A percentile compares a stretch with the other conserved stretches of the same genome.
Evolutionary conservation across 2,797 vertebrate genomes (phyloP).

Genomic region (Champsocephalus gunnari): DNA sequence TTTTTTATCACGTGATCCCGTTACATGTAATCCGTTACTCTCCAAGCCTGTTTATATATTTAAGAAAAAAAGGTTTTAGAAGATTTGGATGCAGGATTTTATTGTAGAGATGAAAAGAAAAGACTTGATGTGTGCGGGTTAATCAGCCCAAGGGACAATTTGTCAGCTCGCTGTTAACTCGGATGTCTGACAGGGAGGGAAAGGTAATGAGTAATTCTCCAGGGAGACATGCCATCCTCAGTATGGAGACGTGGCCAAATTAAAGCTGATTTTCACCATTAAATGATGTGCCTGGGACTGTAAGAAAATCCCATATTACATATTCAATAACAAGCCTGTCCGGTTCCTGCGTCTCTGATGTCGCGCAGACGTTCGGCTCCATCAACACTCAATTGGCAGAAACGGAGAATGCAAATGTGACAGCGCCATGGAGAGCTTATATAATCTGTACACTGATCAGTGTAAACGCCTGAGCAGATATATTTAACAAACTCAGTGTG

Average conservation of each 20-base stretch:
- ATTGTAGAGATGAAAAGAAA: slow-evolving; percentile 20
- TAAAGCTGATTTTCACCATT: slow-evolving; percentile 41
- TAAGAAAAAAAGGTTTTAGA: background rate
- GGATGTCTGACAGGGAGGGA: slow-evolving; percentile 24
- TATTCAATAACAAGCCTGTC: slow-evolving; percentile 27
- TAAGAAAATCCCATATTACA: slow-evolving; percentile 11
- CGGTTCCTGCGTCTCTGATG: slow-evolving; percentile 19
- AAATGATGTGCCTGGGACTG: slow-evolving; percentile 29
- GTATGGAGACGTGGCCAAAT: slow-evolving; percentile 39
- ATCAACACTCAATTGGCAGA: slow-evolving; percentile 39
- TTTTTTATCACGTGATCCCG: no score
- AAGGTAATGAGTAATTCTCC: slow-evolving; percentile 63
- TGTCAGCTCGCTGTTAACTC: slow-evolving; percentile 46
- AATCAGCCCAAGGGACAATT: slow-evolving; percentile 52
- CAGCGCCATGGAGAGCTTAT: slow-evolving; percentile 42
- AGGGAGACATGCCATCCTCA: slow-evolving; percentile 52
- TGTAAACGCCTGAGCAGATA: slow-evolving; percentile 31
- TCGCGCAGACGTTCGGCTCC: slow-evolving; percentile 40
- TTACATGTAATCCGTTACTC: no score
- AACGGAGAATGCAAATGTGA: slow-evolving; percentile 49
- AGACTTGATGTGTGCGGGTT: slow-evolving; percentile 27
- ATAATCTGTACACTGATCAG: slow-evolving; percentile 47
- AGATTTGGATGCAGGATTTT: slow-evolving; percentile 1
- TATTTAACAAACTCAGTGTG: slow-evolving; percentile 32
- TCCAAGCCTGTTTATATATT: no score